Base-by-base conservation (phyloP, 2,797 vertebrate species). In the Hemibagrus guttatus region DNA sequence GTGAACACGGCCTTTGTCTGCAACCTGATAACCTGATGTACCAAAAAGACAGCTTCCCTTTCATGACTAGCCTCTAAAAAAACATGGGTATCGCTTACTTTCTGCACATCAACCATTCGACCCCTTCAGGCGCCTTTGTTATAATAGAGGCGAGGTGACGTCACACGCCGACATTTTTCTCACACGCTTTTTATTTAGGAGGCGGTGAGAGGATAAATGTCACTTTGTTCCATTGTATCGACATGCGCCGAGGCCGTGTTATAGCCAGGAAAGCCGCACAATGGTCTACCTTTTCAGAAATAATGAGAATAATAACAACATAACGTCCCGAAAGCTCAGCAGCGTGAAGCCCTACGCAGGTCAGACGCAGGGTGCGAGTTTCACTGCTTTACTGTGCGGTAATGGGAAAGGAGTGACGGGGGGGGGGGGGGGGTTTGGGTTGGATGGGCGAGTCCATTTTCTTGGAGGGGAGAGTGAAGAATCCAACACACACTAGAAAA, bases 181-280 rank as follows among this genome's bases (percentile, higher is more conserved):
- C 90, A 90, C 91, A 87, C 49, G 58, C 90, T 83, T 91, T 88
- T 91, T 94, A 92, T 89, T 92, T 93, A 92, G 89, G 82, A 86
- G 91, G 19, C 78, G 90, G 87, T 91, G 91, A 93, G 90, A 92
- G 91, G 83, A 90, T 84, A 87, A 94, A 93, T 91, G 90, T 88
- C 84, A 91, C 92, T 93, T 94, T 94, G 93, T 95, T 93, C 91
- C 90, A 86, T 85, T 86, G 76, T 89, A 74, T 76, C 86, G 52
- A 92, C 94, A 52, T 93, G 91, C 9, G 19, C 58, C 14, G 2
- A 3, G 59, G 63, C 0, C 14, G 42, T n/a, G 46, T 54, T 35
- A 59, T 14, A 59, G 21, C 17, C 35, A 66, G 80, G 80, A 49
- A 81, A 11, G 16, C 8, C 4, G 35, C 14, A 81, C 39, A 64